Conservation (phyloP, 2,888 invertebrate species). For the Meteorus colon region DNA sequence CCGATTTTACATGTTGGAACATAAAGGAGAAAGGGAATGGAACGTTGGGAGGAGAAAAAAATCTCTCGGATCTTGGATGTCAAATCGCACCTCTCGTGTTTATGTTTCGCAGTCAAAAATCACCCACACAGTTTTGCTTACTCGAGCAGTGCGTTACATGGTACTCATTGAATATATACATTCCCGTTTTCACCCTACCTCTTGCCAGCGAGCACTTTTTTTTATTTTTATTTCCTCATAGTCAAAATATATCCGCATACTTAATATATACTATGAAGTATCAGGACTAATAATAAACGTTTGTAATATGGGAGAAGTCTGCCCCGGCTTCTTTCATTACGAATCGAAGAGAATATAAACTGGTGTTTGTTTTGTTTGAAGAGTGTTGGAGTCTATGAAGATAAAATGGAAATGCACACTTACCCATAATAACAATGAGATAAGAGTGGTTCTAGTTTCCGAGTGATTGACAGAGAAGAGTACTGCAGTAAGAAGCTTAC, state of each 20-base stretch:
- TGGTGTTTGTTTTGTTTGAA: no score
- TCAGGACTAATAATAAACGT: neutral
- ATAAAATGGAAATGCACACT: no score
- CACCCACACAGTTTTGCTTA: conserved; percentile 47
- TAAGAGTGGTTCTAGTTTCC: no score
- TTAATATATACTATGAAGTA: neutral
- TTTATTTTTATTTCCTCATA: neutral
- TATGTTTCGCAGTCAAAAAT: conserved; percentile 61
- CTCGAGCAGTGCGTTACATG: conserved; percentile 41
- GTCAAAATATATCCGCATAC: neutral
- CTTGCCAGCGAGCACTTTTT: neutral
- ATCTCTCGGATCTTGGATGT: conserved; percentile 57
- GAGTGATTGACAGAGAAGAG: no score
- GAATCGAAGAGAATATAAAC: no score
- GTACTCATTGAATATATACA: neutral
- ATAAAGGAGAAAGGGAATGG: conserved; percentile 22
- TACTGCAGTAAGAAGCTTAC: no score
- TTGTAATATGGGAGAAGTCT: no score
- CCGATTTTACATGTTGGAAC: conserved; percentile 6
- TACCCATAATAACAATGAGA: no score
- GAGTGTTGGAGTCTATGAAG: no score
- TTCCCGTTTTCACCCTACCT: neutral
- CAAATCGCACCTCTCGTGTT: conserved; percentile 71
- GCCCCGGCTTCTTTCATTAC: no score
- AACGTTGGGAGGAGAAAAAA: conserved; percentile 28